These are phyloP conservation scores for Diaprepes abbreviatus DNA, from an alignment of 2,888 invertebrate genomes.

Conservation along the genomic window DNA sequence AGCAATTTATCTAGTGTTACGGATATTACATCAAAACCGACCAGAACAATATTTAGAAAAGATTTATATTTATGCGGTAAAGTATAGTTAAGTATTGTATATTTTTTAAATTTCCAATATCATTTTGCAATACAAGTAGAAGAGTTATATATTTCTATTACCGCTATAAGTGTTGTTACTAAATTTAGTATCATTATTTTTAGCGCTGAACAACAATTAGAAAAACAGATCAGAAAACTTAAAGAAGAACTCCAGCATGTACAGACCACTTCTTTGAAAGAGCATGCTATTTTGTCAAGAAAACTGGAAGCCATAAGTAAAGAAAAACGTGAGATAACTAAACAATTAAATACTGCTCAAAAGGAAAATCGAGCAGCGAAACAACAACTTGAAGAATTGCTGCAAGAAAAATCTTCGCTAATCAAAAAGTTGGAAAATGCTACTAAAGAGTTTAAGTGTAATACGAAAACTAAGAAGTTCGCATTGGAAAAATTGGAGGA, in stretches of 20 bases:
- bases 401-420: conserved; percentile 59
- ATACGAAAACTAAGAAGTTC: conserved; percentile 61
- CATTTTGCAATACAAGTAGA: too few species aligned
- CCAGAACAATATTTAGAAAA: conserved; percentile 52
- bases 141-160: too few species aligned
- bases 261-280: conserved; percentile 59
- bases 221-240: conserved; percentile 55
- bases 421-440: conserved; percentile 61
- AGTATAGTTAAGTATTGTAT: conserved; percentile 18
- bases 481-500: conserved; percentile 62
- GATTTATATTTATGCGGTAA: conserved; percentile 29
- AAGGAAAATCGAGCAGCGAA: conserved; percentile 62
- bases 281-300: conserved; percentile 58
- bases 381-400: conserved; percentile 61
- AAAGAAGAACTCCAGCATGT: conserved; percentile 59
- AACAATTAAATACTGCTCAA: conserved; percentile 55
- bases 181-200: not conserved
- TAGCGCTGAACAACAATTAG: conserved; percentile 42
- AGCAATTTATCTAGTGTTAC: conserved; percentile 49
- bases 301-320: conserved; percentile 58
- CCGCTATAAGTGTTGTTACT: not conserved
- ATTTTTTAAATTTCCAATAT: conserved; percentile 2
- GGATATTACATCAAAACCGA: conserved; percentile 37
- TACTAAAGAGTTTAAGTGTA: conserved; percentile 61
- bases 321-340: conserved; percentile 61